phyloP scores from a whole-genome alignment of 2,113 vertebrate species.

The Nematolebias whitei region DNA sequence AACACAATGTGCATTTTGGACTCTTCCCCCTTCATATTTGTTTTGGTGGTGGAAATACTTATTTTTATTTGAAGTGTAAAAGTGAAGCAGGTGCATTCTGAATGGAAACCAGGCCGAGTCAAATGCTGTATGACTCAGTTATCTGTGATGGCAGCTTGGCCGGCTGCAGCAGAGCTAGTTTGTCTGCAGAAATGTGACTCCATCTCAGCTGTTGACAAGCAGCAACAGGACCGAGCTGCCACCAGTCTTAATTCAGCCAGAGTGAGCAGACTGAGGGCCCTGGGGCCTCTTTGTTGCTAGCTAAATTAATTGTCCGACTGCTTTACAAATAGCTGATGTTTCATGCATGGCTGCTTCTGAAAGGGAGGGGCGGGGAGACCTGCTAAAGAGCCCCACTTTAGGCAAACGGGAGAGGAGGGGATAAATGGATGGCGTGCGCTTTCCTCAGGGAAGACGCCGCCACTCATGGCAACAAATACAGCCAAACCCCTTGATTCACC shows the following conservation, averaged over 20 bases:
- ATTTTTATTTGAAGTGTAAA: too few species aligned
- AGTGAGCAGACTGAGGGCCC: constrained; percentile 58
- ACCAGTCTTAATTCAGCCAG: constrained; percentile 64
- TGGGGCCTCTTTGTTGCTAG: constrained; percentile 76
- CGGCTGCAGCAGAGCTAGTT: constrained; percentile 22
- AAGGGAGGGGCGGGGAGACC: constrained; percentile 63
- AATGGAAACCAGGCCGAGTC: neutral
- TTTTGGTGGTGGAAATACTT: too few species aligned
- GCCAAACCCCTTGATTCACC: constrained; percentile 55
- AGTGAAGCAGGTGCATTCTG: too few species aligned
- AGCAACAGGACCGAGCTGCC: constrained; percentile 71
- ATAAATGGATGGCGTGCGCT: constrained; percentile 45
- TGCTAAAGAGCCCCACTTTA: constrained; percentile 77
- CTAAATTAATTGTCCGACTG: constrained; percentile 81
- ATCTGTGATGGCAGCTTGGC: constrained; percentile 1
- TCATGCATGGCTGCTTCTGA: constrained; percentile 78
- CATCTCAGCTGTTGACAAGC: constrained; percentile 73
- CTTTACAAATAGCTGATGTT: constrained; percentile 83
- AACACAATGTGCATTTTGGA: too few species aligned
- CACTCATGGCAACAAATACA: constrained; percentile 62
- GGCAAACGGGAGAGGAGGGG: constrained; percentile 64
- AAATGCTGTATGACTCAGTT: neutral
- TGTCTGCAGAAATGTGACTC: constrained; percentile 64
- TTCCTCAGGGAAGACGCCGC: constrained; percentile 58
- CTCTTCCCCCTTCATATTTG: too few species aligned